phyloP scores from a whole-genome alignment of 2,888 invertebrate genomes.

The Drosophila austrosaltans region DNA sequence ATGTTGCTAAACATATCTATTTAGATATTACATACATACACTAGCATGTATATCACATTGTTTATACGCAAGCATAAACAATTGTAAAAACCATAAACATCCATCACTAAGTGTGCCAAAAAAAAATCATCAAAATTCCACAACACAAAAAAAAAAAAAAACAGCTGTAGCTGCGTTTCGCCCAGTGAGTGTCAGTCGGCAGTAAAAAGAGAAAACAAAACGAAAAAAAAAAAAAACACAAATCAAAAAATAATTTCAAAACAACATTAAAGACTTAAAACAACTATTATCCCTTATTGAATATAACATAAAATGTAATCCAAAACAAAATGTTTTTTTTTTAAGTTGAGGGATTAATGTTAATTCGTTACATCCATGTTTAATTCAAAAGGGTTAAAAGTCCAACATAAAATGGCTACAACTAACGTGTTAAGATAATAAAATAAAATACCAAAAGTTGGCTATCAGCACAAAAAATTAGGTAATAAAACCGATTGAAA shows the following conservation, averaged over 20 bases:
- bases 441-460: not conserved
- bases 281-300: not conserved
- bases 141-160: constrained; percentile 6
- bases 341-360: not conserved
- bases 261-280: not conserved
- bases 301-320: not conserved
- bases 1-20: constrained; percentile 5
- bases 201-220: not conserved
- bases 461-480: not conserved
- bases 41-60: not conserved
- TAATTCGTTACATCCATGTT: too few relatives aligned
- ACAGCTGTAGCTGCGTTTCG: constrained; percentile 6
- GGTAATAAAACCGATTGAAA: not conserved
- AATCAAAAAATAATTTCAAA: not conserved
- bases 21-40: not conserved
- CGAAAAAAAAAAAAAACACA: not conserved
- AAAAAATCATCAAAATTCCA: not conserved
- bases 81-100: constrained; percentile 1
- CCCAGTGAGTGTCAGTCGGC: constrained; percentile 8
- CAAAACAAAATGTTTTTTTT: too few relatives aligned
- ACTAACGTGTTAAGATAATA: not conserved
- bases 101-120: constrained; percentile 4
- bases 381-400: not conserved
- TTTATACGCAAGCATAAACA: not conserved
- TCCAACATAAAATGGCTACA: not conserved